Percentiles rank a stretch among this genome's conserved stretches.
These are phyloP conservation scores for Phanerotoma sp. DNA, from an alignment of 2,888 invertebrate species.

Conservation along the genomic window DNA sequence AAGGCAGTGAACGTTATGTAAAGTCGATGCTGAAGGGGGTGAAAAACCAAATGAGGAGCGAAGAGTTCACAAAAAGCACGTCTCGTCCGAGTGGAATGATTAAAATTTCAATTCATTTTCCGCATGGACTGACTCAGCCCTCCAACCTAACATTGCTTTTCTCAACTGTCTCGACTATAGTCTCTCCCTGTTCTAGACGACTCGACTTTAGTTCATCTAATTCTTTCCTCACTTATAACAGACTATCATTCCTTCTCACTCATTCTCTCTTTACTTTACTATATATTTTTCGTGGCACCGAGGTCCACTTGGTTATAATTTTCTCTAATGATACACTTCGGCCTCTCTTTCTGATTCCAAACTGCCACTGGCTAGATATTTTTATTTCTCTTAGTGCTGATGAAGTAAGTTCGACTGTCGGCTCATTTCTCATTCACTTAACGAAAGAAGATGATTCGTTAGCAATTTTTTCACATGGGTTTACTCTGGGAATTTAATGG, in stretches of 20 bases:
- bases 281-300: conserved; percentile 26
- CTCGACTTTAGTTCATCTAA: conserved; percentile 26
- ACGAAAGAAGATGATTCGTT: too few relatives aligned
- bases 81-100: conserved; percentile 38
- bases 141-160: conserved; percentile 23
- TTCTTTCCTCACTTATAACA: conserved; percentile 21
- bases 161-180: conserved; percentile 18
- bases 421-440: too few relatives aligned
- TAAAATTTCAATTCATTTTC: conserved; percentile 51
- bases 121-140: conserved; percentile 46
- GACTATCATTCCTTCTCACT: conserved; percentile 3
- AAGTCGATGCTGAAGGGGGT: conserved; percentile 18
- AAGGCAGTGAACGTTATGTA: conserved; percentile 21
- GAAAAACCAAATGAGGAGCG: conserved; percentile 14
- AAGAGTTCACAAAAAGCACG: conserved; percentile 24
- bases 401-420: background rate
- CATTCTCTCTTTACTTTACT: too few relatives aligned
- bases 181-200: conserved; percentile 29
- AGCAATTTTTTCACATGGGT: too few relatives aligned
- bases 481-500: too few relatives aligned
- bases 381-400: conserved; percentile 35
- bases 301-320: conserved; percentile 48
- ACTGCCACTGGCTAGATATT: conserved; percentile 36
- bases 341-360: conserved; percentile 28
- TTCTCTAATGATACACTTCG: conserved; percentile 42